Evolutionary conservation across 2,113 vertebrate genomes (phyloP).

Genomic region (Blennius ocellaris): DNA sequence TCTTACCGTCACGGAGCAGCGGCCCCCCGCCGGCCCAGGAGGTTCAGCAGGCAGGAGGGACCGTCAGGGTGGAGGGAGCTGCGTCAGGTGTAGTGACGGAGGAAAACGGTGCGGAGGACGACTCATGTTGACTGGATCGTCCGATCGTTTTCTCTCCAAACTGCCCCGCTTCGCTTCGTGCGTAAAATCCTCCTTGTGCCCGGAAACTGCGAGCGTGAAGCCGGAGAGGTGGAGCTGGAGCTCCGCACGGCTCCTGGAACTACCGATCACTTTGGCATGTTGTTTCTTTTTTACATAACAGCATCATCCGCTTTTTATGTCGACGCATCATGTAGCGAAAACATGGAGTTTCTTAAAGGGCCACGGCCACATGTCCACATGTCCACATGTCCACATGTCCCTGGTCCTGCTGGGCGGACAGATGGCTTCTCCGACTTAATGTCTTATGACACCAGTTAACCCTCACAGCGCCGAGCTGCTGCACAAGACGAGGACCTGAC

Average conservation of each 20-base stretch:
- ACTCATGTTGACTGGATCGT: slow-evolving; percentile 71
- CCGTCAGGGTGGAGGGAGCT: slow-evolving; percentile 43
- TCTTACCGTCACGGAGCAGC: too few species aligned
- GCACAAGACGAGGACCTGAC: neutral
- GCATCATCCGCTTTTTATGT: slow-evolving; percentile 85
- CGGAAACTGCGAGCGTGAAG: too few species aligned
- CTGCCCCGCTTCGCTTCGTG: slow-evolving; percentile 47
- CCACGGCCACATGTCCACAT: slow-evolving; percentile 76
- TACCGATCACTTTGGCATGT: slow-evolving; percentile 76
- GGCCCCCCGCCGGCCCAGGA: neutral
- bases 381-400: slow-evolving; percentile 67
- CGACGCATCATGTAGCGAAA: slow-evolving; percentile 86
- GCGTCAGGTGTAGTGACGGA: slow-evolving; percentile 78
- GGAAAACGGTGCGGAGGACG: slow-evolving; percentile 63
- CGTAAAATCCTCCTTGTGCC: neutral
- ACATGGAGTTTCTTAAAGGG: slow-evolving; percentile 90
- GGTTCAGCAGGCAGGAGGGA: slow-evolving; percentile 19
- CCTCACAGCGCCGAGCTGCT: slow-evolving; percentile 8
- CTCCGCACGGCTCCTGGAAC: slow-evolving; percentile 50
- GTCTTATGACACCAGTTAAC: slow-evolving; percentile 52
- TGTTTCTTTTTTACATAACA: slow-evolving; percentile 83
- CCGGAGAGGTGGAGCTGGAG: neutral
- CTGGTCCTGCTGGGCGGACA: slow-evolving; percentile 59
- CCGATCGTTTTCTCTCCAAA: slow-evolving; percentile 34
- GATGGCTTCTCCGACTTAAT: slow-evolving; percentile 55